A percentile compares a stretch with the other conserved stretches of the same genome.
These are phyloP conservation scores for Parapristionchus giblindavisi DNA, from an alignment of 2,888 invertebrate genomes.

Conservation along the genomic window DNA sequence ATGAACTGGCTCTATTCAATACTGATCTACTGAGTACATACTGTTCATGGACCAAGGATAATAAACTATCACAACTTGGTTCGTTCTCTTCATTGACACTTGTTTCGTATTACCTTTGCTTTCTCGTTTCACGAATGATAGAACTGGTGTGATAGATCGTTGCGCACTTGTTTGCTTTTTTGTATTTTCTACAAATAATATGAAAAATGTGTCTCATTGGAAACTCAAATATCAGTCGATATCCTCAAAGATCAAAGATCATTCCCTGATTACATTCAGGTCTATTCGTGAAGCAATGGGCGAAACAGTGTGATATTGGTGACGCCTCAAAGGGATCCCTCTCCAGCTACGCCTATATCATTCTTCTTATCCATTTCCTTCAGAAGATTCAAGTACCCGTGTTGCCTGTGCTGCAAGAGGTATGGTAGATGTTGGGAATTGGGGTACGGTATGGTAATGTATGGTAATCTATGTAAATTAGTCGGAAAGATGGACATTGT, in stretches of 20 bases:
- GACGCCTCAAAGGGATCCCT: slow-evolving; percentile 76
- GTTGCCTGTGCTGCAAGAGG: slow-evolving; percentile 76
- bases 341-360: slow-evolving; percentile 76
- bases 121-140: no score
- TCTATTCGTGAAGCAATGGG: slow-evolving; percentile 70
- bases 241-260: no score
- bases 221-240: no score
- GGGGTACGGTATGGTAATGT: no score
- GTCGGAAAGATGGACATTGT: no score
- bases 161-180: no score
- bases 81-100: no score
- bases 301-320: slow-evolving; percentile 73
- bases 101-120: no score
- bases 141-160: no score
- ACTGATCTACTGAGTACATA: slow-evolving; percentile 74
- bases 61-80: slow-evolving; percentile 70
- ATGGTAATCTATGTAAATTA: no score
- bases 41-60: slow-evolving; percentile 72
- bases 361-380: slow-evolving; percentile 76
- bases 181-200: no score
- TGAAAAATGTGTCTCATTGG: no score
- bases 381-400: slow-evolving; percentile 74
- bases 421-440: slow-evolving; percentile 54
- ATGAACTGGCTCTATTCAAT: slow-evolving; percentile 75
- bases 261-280: not conserved